Evolutionary conservation across 2,797 vertebrate species (phyloP).

Genomic region (Lepilemur septentrionalis): DNA sequence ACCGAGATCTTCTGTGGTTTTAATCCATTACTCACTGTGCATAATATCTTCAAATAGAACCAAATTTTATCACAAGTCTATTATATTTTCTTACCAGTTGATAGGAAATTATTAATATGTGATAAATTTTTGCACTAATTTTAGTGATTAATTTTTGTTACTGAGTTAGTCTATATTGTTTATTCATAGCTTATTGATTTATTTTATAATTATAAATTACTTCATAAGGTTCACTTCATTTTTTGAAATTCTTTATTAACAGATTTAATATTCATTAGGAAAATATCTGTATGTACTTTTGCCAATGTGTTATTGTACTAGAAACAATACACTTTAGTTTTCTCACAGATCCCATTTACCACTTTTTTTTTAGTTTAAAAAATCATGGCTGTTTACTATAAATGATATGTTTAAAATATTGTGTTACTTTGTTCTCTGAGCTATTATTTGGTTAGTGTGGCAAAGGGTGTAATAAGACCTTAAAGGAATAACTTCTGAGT

Average conservation of each 20-base stretch:
- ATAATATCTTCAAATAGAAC: not conserved
- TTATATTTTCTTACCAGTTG: not conserved
- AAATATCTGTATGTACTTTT: not conserved
- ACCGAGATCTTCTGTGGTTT: not conserved
- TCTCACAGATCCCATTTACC: not conserved
- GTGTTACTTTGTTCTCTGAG: not conserved
- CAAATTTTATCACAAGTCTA: not conserved
- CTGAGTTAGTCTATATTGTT: not conserved
- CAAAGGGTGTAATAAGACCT: not conserved
- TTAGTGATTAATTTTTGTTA: not conserved
- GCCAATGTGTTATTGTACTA: not conserved
- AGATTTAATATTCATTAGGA: not conserved
- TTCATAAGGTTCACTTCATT: not conserved
- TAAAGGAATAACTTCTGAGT: not conserved
- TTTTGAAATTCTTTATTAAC: constrained; percentile 21
- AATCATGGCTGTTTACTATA: not conserved
- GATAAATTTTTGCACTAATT: not conserved
- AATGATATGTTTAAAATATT: not conserved
- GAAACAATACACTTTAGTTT: not conserved
- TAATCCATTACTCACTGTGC: not conserved
- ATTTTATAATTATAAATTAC: not conserved
- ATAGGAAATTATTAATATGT: not conserved
- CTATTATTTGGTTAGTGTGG: not conserved
- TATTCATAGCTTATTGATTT: not conserved
- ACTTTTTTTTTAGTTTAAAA: not conserved